Evolutionary conservation across 2,797 vertebrate species (phyloP).

Genomic region (Sciaenops ocellatus): DNA sequence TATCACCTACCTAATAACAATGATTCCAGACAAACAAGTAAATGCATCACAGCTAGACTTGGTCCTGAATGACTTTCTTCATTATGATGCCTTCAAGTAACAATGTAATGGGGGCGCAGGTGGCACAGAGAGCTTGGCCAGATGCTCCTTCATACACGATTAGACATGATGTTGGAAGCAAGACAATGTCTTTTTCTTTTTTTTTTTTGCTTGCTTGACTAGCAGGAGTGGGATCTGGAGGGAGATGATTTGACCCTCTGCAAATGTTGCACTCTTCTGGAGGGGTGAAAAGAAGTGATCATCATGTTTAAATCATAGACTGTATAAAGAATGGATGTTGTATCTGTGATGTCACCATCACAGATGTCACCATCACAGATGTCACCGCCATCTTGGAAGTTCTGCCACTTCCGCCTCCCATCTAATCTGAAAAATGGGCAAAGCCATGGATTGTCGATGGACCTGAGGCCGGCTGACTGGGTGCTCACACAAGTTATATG

Average conservation of each 20-base stretch:
- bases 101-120: conserved; percentile 16
- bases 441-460: no score
- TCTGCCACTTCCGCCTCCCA: no score
- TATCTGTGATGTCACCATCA: no score
- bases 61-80: not conserved
- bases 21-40: not conserved
- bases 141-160: conserved; percentile 36
- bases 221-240: not conserved
- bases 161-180: conserved; percentile 11
- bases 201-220: not conserved
- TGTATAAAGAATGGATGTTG: no score
- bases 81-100: conserved; percentile 14
- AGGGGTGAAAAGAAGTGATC: not conserved
- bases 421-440: no score
- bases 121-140: conserved; percentile 20
- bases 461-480: no score
- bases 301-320: no score
- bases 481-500: no score
- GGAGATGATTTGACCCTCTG: not conserved
- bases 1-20: not conserved
- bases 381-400: no score
- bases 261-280: not conserved
- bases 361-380: no score
- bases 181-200: not conserved
- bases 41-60: not conserved